A percentile compares a stretch with the other conserved stretches of the same genome.
Conservation (phyloP, 2,888 invertebrate genomes). For the Anoplius nigerrimus region DNA sequence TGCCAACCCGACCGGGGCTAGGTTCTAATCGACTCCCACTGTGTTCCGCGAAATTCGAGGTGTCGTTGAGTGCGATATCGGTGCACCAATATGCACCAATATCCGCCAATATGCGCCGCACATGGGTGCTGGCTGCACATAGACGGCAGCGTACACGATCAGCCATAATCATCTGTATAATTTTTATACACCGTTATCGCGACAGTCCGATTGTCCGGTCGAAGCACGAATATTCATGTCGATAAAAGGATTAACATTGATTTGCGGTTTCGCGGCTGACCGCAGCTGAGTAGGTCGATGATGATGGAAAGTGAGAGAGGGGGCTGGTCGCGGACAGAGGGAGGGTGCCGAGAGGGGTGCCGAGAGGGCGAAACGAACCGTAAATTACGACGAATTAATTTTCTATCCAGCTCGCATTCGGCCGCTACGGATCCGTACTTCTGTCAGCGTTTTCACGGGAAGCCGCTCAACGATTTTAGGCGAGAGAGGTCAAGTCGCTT, state of each 20-base stretch:
- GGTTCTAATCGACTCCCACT: no score
- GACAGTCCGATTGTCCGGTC: conserved; percentile 28
- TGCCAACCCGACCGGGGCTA: no score
- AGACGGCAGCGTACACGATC: no score
- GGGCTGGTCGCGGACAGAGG: not conserved
- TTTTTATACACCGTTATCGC: conserved; percentile 13
- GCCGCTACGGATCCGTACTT: conserved; percentile 29
- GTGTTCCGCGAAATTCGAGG: no score
- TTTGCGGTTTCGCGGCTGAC: conserved; percentile 34
- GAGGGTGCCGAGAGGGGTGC: not conserved
- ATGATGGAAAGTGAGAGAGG: not conserved
- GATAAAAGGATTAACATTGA: conserved; percentile 42
- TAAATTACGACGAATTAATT: conserved; percentile 42
- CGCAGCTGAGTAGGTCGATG: not conserved
- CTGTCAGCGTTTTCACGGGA: not conserved
- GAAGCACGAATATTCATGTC: conserved; percentile 32
- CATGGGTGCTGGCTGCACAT: no score
- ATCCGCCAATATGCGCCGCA: no score
- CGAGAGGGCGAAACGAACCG: conserved; percentile 18
- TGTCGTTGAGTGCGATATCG: no score
- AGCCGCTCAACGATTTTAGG: no score
- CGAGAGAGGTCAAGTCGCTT: no score
- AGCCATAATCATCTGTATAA: not conserved
- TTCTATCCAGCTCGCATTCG: conserved; percentile 24
- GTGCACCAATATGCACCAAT: no score